Base-by-base conservation (phyloP, 2,113 vertebrate species). In the Dipodomys spectabilis region DNA sequence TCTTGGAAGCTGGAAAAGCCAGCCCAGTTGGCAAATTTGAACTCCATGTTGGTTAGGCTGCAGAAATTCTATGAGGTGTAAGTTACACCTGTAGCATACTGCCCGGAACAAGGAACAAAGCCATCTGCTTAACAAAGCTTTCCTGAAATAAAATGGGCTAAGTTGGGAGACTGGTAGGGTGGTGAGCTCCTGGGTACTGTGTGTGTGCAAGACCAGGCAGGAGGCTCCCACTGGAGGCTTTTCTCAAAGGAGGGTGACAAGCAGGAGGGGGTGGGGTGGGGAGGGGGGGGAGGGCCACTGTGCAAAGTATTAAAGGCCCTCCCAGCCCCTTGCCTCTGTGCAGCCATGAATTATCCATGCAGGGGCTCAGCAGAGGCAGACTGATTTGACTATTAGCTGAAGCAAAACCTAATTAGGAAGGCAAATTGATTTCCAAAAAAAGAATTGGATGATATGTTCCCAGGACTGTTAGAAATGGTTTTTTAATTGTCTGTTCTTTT, bases 341-440 rank as follows among this genome's bases (percentile, higher is more conserved):
- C 73, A 78, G 85, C 79, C 81, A 77, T 90, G 90, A 96, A 86
- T 95, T 90, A 94, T 79, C 94, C 80, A 88, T 79, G 69, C 94
- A 18, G 71, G 79, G 60, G 78, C 75, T 84, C 94, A 85, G 88
- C 25, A 82, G 84, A 90, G 71, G 35, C 90, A 93, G 93, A 35
- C 82, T 77, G 94, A 94, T 87, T 95, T 78, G 67, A 75, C 73
- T 93, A 92, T 95, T 95, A 96, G 90, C 92, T 0, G 35, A 95
- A 92, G 95, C 85, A 93, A 96, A 96, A 92, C 90, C 95, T 96
- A 97, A 97, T 97, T 97, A 97, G 94, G 90, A 96, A 97, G 95
- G 96, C 94, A 97, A 97, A 97, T 95, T 96, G 96, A 94, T 96
- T 97, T 96, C 97, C 92, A 96, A 96, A 96, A 96, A 96, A 96